phyloP scores from a whole-genome alignment of 30 jellyfish, hydroid and myxozoan species.

The Pseudorhiza aurosa region DNA sequence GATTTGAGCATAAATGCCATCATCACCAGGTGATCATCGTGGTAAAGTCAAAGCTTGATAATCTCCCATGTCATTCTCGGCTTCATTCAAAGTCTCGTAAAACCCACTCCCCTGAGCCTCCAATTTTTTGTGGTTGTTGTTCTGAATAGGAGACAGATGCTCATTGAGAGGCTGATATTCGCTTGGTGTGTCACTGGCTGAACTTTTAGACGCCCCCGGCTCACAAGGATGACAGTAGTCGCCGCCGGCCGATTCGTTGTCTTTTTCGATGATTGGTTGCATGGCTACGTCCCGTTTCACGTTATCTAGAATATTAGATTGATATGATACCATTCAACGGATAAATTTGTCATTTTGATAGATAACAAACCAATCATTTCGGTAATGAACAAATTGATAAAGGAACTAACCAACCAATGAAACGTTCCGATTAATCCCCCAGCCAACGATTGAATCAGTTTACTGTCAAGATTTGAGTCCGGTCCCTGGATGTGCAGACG shows the following conservation, averaged over 20 bases:
- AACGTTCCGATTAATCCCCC: no score
- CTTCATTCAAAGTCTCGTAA: slow-evolving; percentile 32
- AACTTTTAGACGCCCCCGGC: background rate
- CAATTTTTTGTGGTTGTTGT: slow-evolving; percentile 22
- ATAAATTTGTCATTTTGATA: no score
- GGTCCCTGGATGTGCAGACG: no score
- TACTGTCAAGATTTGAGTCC: no score
- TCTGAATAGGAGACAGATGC: background rate
- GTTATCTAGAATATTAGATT: no score
- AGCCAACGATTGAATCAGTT: no score
- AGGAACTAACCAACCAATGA: no score
- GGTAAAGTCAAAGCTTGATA: slow-evolving; percentile 28
- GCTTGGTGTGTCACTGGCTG: background rate
- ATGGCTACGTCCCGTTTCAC: no score
- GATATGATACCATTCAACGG: no score
- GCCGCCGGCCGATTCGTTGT: background rate
- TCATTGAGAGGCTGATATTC: slow-evolving; percentile 7
- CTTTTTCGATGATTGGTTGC: no score
- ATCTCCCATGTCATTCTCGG: background rate
- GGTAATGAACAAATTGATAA: no score
- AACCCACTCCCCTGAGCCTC: background rate
- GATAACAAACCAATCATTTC: no score
- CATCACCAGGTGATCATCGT: background rate
- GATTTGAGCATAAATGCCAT: background rate
- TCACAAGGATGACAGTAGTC: slow-evolving; percentile 60